Conservation (phyloP, 2,113 vertebrate species). For the Neodontobutis hainanensis region DNA sequence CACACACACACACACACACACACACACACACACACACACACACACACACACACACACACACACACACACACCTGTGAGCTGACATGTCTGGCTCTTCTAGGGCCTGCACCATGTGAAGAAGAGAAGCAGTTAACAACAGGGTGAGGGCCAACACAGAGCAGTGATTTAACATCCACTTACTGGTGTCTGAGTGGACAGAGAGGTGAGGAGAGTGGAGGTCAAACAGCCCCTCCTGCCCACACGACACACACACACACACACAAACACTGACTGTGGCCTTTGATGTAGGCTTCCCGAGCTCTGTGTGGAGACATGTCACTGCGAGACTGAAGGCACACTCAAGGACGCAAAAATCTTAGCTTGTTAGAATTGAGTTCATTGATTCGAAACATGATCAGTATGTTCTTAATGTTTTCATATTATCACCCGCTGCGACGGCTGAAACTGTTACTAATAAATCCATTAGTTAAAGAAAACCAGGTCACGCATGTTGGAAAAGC, state of each 20-base stretch:
- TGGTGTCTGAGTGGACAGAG: constrained; percentile 62
- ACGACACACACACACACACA: constrained; percentile 2
- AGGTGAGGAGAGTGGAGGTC: constrained; percentile 40
- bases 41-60: constrained; percentile 11
- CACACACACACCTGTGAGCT: constrained; percentile 16
- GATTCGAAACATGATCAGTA: neutral
- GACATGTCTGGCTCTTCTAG: constrained; percentile 3
- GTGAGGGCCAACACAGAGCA: constrained; percentile 75
- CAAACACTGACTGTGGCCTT: neutral
- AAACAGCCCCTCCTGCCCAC: neutral
- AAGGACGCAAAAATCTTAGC: no score
- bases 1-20: constrained; percentile 11
- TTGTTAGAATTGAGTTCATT: neutral
- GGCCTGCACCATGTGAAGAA: neutral
- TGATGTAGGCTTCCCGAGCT: constrained; percentile 7
- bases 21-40: constrained; percentile 11
- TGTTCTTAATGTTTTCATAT: neutral
- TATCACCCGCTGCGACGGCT: neutral
- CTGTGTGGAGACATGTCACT: neutral
- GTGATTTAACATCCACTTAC: constrained; percentile 66
- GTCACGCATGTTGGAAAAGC: constrained; percentile 12
- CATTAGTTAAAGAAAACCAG: constrained; percentile 19
- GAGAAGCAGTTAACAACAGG: constrained; percentile 37
- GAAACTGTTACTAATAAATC: neutral
- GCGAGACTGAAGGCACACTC: neutral